phyloP scores from a whole-genome alignment of 2,888 invertebrate species.

The Oligia latruncula region DNA sequence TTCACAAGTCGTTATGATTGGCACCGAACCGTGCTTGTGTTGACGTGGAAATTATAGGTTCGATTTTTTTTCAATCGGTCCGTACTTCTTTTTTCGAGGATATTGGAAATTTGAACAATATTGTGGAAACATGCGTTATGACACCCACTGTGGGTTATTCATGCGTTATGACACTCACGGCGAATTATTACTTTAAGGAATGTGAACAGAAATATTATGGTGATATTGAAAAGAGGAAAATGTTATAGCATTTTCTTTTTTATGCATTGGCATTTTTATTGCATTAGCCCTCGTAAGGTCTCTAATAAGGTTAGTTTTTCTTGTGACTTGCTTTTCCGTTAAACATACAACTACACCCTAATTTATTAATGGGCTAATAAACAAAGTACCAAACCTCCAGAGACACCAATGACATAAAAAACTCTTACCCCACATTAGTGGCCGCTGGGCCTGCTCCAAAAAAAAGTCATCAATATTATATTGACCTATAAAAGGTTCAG shows the following conservation, averaged over 20 bases:
- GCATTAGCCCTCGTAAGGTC: not conserved
- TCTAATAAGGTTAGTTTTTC: not conserved
- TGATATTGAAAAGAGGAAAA: not conserved
- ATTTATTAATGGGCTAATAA: not conserved
- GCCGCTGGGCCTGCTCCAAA: slow-evolving; percentile 4
- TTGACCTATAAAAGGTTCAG: slow-evolving; percentile 34
- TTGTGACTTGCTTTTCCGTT: not conserved
- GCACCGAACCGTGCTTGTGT: slow-evolving; percentile 11
- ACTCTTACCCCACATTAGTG: slow-evolving; percentile 15
- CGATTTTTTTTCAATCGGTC: slow-evolving; percentile 13
- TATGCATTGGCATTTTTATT: not conserved
- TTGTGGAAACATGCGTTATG: not conserved
- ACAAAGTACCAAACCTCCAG: not conserved
- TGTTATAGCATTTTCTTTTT: not conserved
- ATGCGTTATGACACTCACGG: not conserved
- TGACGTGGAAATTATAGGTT: slow-evolving; percentile 24
- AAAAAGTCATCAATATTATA: slow-evolving; percentile 32
- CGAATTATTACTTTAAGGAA: not conserved
- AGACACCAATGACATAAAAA: slow-evolving; percentile 23
- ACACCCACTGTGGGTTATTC: not conserved
- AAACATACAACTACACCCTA: not conserved
- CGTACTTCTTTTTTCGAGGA: slow-evolving; percentile 5
- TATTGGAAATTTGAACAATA: not conserved
- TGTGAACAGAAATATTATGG: not conserved
- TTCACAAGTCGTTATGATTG: slow-evolving; percentile 42